Evolutionary conservation across 2,113 vertebrate genomes (phyloP).

Genomic region (Acinonyx jubatus): DNA sequence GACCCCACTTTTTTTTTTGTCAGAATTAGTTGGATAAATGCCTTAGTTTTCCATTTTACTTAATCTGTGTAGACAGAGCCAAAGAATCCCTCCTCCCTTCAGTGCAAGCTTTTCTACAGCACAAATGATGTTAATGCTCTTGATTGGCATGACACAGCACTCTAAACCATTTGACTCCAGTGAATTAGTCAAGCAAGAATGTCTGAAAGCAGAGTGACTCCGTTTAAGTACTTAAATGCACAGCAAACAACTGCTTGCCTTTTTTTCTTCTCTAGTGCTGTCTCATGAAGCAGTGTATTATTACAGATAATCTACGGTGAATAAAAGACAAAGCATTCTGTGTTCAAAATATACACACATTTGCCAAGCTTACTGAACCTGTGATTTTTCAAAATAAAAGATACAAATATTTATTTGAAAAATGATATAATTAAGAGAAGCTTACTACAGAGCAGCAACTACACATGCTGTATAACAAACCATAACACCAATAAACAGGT

Average conservation of each 20-base stretch:
- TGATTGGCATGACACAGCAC: constrained; percentile 58
- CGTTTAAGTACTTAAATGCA: constrained; percentile 64
- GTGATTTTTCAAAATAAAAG: constrained; percentile 78
- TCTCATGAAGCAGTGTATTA: constrained; percentile 60
- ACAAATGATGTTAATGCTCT: constrained; percentile 5
- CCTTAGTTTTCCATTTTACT: constrained; percentile 47
- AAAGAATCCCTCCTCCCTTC: not conserved
- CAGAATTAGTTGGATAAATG: constrained; percentile 50
- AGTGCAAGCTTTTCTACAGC: not conserved
- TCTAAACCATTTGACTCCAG: constrained; percentile 61
- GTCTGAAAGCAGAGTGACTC: constrained; percentile 33
- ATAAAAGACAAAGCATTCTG: constrained; percentile 63
- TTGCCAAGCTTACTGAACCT: constrained; percentile 76
- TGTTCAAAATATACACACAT: constrained; percentile 67
- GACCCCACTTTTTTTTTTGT: not conserved
- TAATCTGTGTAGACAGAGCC: constrained; percentile 39
- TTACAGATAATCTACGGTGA: constrained; percentile 73
- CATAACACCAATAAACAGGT: constrained; percentile 58
- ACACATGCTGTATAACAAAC: constrained; percentile 9
- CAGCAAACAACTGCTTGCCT: constrained; percentile 34
- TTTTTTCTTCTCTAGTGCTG: constrained; percentile 33
- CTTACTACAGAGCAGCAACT: constrained; percentile 49
- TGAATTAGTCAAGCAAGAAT: constrained; percentile 68
- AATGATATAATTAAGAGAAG: constrained; percentile 72
- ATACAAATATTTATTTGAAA: constrained; percentile 81